Evolutionary conservation across 2,797 vertebrate genomes (phyloP).

Genomic region (Typhlichthys eigenmanni): DNA sequence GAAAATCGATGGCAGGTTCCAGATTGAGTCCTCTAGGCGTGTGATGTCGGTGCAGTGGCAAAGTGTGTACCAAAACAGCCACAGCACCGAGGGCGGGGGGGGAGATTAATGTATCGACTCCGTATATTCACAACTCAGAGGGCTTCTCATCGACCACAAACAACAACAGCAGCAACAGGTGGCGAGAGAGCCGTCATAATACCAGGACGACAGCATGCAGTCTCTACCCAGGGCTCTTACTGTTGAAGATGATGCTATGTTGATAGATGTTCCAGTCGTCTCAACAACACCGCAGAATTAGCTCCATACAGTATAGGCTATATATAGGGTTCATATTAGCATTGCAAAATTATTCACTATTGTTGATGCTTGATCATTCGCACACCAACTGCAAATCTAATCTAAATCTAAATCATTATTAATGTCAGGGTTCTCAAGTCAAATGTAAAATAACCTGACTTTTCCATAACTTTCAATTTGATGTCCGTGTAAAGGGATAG

Average conservation of each 20-base stretch:
- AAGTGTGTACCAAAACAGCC: constrained; percentile 41
- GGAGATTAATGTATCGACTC: constrained; percentile 46
- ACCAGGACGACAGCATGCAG: constrained; percentile 29
- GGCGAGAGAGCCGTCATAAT: constrained; percentile 28
- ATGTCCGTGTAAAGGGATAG: too few relatives aligned
- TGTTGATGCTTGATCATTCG: too few relatives aligned
- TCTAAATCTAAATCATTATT: too few relatives aligned
- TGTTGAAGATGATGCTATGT: neutral
- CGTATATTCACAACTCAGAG: constrained; percentile 18
- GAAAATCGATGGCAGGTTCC: constrained; percentile 51
- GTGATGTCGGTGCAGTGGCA: constrained; percentile 12
- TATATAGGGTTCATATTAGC: too few relatives aligned
- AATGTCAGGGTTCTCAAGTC: too few relatives aligned
- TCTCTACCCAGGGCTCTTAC: constrained; percentile 24
- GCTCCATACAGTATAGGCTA: too few relatives aligned
- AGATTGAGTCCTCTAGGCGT: constrained; percentile 13
- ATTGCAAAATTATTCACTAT: too few relatives aligned
- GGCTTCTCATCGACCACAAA: constrained; percentile 9
- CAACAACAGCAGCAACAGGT: constrained; percentile 28
- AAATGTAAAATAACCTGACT: too few relatives aligned
- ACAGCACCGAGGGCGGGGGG: constrained; percentile 13
- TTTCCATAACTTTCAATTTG: too few relatives aligned
- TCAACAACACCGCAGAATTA: neutral
- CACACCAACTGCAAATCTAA: too few relatives aligned
- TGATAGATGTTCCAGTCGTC: too few relatives aligned